Evolutionary conservation across 2,888 invertebrate genomes (phyloP).

Genomic region (Alloplasta piceator): DNA sequence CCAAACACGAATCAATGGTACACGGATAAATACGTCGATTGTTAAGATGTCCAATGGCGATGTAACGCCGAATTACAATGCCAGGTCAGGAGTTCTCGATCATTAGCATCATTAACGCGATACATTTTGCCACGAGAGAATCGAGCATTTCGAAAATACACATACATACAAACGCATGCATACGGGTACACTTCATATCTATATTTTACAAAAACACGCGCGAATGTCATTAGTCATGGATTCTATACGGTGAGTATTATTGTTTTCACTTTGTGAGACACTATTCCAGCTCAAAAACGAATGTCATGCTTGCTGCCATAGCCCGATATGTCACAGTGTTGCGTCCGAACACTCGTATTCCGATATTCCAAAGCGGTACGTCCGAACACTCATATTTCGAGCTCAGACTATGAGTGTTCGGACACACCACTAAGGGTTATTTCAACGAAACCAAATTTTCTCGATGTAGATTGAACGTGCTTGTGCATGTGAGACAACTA

Average conservation of each 20-base stretch:
- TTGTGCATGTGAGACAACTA: constrained; percentile 29
- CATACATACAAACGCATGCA: constrained; percentile 2
- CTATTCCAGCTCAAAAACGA: too few species aligned
- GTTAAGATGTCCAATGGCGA: constrained; percentile 32
- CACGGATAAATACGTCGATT: neutral
- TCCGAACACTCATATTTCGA: too few species aligned
- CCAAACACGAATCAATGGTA: too few species aligned
- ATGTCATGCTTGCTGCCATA: too few species aligned
- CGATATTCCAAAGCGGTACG: too few species aligned
- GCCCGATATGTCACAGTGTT: too few species aligned
- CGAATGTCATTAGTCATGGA: constrained; percentile 65
- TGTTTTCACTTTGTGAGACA: too few species aligned
- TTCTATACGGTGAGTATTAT: neutral
- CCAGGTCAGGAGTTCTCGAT: constrained; percentile 21
- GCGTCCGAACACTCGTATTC: too few species aligned
- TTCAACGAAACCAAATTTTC: too few species aligned
- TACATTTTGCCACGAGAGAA: constrained; percentile 53
- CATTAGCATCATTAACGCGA: constrained; percentile 11
- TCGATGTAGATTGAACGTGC: neutral
- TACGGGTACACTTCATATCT: neutral
- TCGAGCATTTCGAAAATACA: constrained; percentile 25
- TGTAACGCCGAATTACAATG: constrained; percentile 34
- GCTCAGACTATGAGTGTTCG: too few species aligned
- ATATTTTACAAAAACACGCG: constrained; percentile 52
- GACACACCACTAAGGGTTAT: too few species aligned